Conservation (phyloP, 2,888 invertebrate genomes). For the Cerastis rubricosa region DNA sequence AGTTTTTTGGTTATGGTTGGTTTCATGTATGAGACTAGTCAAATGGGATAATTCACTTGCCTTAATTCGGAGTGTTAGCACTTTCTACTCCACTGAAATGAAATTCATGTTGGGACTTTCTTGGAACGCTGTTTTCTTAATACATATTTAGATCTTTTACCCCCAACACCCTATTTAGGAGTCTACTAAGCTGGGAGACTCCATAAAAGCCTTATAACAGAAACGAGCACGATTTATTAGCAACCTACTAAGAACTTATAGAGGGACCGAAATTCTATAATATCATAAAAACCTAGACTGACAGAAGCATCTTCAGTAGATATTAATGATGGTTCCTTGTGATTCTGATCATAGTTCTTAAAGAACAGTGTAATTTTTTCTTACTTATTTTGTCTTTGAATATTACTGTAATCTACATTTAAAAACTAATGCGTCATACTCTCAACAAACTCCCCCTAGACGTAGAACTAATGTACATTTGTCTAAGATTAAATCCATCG, state of each 20-base stretch:
- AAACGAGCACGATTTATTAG: neutral
- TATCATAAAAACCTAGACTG: neutral
- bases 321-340: neutral
- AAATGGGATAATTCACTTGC: constrained; percentile 41
- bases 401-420: constrained; percentile 4
- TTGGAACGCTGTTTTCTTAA: neutral
- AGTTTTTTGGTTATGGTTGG: constrained; percentile 58
- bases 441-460: constrained; percentile 38
- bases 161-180: constrained; percentile 15
- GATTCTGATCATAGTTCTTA: neutral
- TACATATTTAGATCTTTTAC: neutral
- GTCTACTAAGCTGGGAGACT: neutral
- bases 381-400: too few species aligned
- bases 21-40: constrained; percentile 27
- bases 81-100: constrained; percentile 35
- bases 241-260: neutral
- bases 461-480: constrained; percentile 50
- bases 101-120: constrained; percentile 1
- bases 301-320: neutral
- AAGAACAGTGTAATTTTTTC: neutral
- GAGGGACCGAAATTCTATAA: neutral
- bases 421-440: constrained; percentile 25
- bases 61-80: constrained; percentile 39
- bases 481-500: constrained; percentile 66
- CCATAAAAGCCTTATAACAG: neutral